Evolutionary conservation across 2,888 invertebrate genomes (phyloP).

Genomic region (Rhagium mordax): DNA sequence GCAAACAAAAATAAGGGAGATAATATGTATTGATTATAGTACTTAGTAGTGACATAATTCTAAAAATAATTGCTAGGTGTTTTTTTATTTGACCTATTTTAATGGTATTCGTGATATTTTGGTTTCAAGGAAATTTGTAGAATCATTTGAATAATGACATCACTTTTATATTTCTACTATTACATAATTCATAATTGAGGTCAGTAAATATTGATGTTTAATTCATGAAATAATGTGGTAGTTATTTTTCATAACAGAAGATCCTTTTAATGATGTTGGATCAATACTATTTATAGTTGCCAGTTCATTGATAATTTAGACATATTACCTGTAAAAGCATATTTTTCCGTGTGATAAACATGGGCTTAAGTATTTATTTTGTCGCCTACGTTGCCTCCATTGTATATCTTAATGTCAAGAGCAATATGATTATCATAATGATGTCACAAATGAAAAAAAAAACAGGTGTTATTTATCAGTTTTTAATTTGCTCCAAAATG

Average conservation of each 20-base stretch:
- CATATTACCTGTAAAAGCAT: background rate
- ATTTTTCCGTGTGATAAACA: background rate
- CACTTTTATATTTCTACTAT: slow-evolving; percentile 31
- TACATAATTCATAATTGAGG: slow-evolving; percentile 27
- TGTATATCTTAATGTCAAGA: slow-evolving; percentile 11
- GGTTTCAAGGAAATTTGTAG: slow-evolving; percentile 25
- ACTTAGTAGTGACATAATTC: background rate
- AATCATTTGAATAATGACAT: slow-evolving; percentile 27
- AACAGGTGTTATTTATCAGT: no score
- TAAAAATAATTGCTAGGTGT: slow-evolving; percentile 9
- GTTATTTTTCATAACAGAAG: background rate
- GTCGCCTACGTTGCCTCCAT: background rate
- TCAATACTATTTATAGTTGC: background rate
- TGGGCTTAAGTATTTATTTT: no score
- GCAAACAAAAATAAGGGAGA: background rate
- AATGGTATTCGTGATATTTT: background rate
- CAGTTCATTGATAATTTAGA: background rate
- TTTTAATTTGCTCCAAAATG: no score
- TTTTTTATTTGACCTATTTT: background rate
- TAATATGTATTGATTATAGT: no score
- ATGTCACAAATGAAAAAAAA: background rate
- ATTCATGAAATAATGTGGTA: background rate
- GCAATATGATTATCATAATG: slow-evolving; percentile 17
- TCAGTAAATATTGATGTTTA: slow-evolving; percentile 11
- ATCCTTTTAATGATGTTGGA: background rate